Evolutionary conservation across 2,797 vertebrate genomes (phyloP).

Genomic region (Falco columbarius): DNA sequence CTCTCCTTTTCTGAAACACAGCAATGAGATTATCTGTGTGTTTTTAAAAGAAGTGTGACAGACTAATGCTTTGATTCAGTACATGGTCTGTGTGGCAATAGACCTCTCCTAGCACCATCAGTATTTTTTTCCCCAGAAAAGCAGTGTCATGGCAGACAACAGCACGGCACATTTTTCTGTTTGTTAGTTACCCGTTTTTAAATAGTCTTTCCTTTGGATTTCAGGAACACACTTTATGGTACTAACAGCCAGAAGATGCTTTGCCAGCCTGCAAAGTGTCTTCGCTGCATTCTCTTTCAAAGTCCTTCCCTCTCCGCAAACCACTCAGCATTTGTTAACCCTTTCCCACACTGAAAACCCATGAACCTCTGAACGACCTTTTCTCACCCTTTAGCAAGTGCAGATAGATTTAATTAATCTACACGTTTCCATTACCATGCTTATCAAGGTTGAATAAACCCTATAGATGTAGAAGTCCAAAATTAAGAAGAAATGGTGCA

Average conservation of each 20-base stretch:
- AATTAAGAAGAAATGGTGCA: background rate
- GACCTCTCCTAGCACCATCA: background rate
- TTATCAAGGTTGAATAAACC: background rate
- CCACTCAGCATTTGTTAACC: background rate
- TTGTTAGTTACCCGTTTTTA: background rate
- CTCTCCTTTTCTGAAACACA: background rate
- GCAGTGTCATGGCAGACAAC: background rate
- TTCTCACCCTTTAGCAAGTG: background rate
- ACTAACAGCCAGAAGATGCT: background rate
- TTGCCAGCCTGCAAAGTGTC: background rate
- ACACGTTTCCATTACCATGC: background rate
- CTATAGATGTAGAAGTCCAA: background rate
- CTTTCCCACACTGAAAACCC: background rate
- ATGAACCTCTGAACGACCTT: background rate
- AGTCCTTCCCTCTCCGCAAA: background rate
- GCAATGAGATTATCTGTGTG: background rate
- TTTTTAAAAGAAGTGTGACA: background rate
- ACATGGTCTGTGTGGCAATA: background rate
- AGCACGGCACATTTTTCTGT: background rate
- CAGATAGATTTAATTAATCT: background rate
- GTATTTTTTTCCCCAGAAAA: background rate
- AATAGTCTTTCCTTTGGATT: background rate
- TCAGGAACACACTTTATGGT: background rate
- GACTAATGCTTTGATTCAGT: background rate
- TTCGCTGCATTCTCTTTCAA: background rate